phyloP scores from a whole-genome alignment of 2,797 vertebrate genomes.

The Poliocrania exsul region DNA sequence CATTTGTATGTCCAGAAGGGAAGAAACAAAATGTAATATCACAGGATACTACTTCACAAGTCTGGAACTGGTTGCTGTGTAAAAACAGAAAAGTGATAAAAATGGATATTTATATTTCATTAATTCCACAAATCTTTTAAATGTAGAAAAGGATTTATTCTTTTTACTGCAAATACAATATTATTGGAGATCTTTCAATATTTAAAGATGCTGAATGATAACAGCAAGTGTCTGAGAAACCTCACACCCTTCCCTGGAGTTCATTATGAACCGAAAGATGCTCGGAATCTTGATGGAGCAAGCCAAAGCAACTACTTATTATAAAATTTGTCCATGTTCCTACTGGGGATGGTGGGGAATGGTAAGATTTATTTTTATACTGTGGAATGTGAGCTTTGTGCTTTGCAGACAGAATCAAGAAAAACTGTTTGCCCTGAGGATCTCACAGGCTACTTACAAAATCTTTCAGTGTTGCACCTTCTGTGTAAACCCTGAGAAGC shows the following conservation, averaged over 20 bases:
- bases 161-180: not conserved
- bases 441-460: not conserved
- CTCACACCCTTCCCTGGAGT: not conserved
- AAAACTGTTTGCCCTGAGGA: not conserved
- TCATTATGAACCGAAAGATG: not conserved
- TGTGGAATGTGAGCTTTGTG: not conserved
- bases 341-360: not conserved
- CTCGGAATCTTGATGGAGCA: not conserved
- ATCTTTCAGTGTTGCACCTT: not conserved
- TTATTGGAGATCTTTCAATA: not conserved
- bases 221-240: not conserved
- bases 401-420: not conserved
- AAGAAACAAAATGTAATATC: not conserved
- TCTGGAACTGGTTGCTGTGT: not conserved
- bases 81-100: not conserved
- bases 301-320: not conserved
- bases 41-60: not conserved
- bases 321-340: not conserved
- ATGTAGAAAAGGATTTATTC: not conserved
- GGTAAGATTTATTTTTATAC: not conserved
- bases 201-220: not conserved
- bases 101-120: not conserved
- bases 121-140: not conserved
- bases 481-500: not conserved
- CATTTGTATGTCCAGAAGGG: not conserved